Conservation (phyloP, 2,888 invertebrate genomes). For the Drosophila merina region DNA sequence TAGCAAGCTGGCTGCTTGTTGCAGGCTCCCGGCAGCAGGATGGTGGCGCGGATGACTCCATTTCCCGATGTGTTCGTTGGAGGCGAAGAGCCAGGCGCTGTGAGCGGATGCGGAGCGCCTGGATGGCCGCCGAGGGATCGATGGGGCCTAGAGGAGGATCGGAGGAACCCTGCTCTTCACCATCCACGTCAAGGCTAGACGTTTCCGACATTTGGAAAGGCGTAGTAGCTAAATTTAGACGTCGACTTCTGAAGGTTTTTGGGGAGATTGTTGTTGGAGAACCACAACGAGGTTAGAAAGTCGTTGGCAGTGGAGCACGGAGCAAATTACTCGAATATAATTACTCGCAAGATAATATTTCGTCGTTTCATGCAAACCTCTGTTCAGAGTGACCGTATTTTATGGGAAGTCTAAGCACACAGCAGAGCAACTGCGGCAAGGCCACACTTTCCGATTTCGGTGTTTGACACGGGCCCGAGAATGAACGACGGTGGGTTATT, state of each 20-base stretch:
- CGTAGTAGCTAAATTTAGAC: background rate
- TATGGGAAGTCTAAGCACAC: background rate
- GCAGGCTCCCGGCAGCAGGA: conserved; percentile 10
- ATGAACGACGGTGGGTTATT: conserved; percentile 51
- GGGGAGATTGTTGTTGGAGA: background rate
- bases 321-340: background rate
- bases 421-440: background rate
- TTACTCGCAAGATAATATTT: conserved; percentile 16
- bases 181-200: conserved; percentile 42
- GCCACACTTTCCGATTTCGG: conserved; percentile 1
- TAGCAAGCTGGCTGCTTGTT: conserved; percentile 14
- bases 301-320: background rate
- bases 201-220: conserved; percentile 56
- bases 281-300: background rate
- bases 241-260: background rate
- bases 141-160: background rate
- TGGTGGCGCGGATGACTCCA: conserved; percentile 16
- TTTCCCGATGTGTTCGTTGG: conserved; percentile 52
- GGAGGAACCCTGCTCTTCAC: conserved; percentile 36
- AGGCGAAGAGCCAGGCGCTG: conserved; percentile 51
- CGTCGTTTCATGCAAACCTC: background rate
- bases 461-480: background rate
- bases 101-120: conserved; percentile 53
- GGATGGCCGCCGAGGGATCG: conserved; percentile 30
- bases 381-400: conserved; percentile 2